Base-by-base conservation (phyloP, 2,888 invertebrate species). In the Caradrina kadenii region DNA sequence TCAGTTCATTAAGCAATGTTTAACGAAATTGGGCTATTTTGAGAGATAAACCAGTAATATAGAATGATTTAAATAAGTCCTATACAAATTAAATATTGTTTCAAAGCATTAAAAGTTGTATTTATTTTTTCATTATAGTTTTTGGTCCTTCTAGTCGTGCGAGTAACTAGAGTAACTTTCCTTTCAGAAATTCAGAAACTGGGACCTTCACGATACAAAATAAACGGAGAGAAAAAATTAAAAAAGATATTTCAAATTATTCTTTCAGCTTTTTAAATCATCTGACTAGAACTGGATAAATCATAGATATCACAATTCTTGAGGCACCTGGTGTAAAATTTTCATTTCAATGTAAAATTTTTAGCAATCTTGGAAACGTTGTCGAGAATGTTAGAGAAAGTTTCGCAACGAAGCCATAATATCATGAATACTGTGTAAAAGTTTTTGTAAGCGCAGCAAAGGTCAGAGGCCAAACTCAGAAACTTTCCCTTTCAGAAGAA, bases 381-480 rank as follows among this genome's bases (percentile, higher is more conserved):
- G 8, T 52, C 0, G 3, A 1, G 35, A 60, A 42, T 31, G 11
- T 42, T 10, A 6, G 11, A 26, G 19, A 31, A 75, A 71, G 21
- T 31, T 64, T 45, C 21, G 13, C 49, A 1, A 35, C 3, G 54
- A 77, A 72, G 42, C 60, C 49, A n/a, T 58, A 45, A n/a, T 58
- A 45, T 13, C 42, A 35, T 52, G 26, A 62, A 56, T 61, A 39
- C 19, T 26, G 50, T 49, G 22, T 48, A 53, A 49, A 53, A 54
- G 45, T 50, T 50, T 39, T 2, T 21, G 35, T 53, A 35, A 52
- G 10, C 19, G n/a, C 26, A 17, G 39, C 5, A 58, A 76, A 76
- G 73, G 78, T 76, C 64, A 65, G 19, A 65, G 49, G 31, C 15
- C 35, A 72, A 65, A 61, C 17, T 48, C 39, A 22, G 11, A 49